Base-by-base conservation (phyloP, 2,888 invertebrate genomes). In the Hydrotaea cyrtoneurina region DNA sequence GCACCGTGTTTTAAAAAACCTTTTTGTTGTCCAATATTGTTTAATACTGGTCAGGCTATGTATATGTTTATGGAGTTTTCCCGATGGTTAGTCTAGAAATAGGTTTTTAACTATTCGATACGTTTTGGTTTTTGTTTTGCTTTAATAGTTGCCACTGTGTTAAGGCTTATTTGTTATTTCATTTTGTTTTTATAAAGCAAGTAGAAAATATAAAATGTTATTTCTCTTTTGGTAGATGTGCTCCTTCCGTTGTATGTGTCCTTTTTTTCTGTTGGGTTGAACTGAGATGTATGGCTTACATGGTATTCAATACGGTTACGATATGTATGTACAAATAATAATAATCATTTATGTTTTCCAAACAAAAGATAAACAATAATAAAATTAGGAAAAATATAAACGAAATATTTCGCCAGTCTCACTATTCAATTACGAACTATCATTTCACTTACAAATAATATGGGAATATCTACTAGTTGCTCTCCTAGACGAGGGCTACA, bases 141-240 rank as follows among this genome's bases (percentile, higher is more conserved):
- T 75, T 81, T 72, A 31, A 80, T 80, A 82, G 85, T 85, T 82
- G 82, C 82, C 85, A 74, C 73, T 77, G 76, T 82, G 82, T 85
- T 80, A 82, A 85, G 82, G 82, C 85, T 82, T 82, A 36, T 72
- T 31, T 77, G 57, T 64, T 71, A 73, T 17, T 46, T 71, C n/a
- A 46, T 71, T 39, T 50, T 17, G 73, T 74, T 31, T 78, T 21
- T 71, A 84, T 72, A 86, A 86, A 86, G 87, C 87, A 87, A 86
- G 86, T 87, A 87, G 86, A 88, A 87, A 87, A 88, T 87, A 88
- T 88, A 88, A 86, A 79, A 86, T 86, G 82, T 59, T 85, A 78
- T 77, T 83, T 86, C 77, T 77, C 55, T 78, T 43, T 55, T 21
- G 74, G 55, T 46, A 74, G 57, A n/a, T n/a, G 55, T 59, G 19